phyloP scores from a whole-genome alignment of 1,140 invertebrate genomes.

The Pseudobourletiella spinata region DNA sequence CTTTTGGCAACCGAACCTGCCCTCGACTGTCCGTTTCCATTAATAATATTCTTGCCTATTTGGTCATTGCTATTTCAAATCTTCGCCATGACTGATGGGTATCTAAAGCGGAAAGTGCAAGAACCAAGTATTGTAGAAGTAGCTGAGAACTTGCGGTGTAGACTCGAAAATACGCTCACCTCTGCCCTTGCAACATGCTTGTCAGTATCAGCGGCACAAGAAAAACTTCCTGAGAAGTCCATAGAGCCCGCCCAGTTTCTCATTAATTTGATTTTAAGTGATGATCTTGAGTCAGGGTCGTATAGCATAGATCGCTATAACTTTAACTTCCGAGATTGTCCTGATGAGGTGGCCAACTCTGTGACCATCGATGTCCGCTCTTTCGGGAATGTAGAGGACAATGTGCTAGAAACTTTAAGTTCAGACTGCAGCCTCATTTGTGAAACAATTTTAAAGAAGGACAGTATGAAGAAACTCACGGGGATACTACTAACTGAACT shows the following conservation, averaged over 20 bases:
- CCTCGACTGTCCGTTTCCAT: not conserved
- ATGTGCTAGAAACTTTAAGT: constrained; percentile 6
- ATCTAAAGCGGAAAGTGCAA: constrained; percentile 5
- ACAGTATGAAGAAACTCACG: not conserved
- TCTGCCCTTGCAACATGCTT: too few species aligned
- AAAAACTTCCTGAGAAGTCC: too few species aligned
- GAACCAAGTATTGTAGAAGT: not conserved
- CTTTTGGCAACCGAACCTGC: not conserved
- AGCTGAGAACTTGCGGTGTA: not conserved
- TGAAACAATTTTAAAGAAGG: constrained; percentile 8
- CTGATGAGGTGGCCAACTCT: too few species aligned
- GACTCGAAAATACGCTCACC: too few species aligned
- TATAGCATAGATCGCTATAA: too few species aligned
- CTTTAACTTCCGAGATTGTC: too few species aligned
- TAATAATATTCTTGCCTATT: constrained; percentile 3
- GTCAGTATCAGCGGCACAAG: too few species aligned
- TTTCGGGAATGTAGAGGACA: not conserved
- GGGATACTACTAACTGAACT: constrained; percentile 8
- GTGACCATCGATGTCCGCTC: too few species aligned
- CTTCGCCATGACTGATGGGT: constrained; percentile 9
- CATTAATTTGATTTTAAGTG: too few species aligned
- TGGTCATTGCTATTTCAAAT: constrained; percentile 11
- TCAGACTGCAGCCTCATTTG: not conserved
- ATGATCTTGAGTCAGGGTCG: too few species aligned
- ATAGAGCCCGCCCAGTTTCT: too few species aligned